phyloP scores from a whole-genome alignment of 2,888 invertebrate species.

The Phortica okadai region DNA sequence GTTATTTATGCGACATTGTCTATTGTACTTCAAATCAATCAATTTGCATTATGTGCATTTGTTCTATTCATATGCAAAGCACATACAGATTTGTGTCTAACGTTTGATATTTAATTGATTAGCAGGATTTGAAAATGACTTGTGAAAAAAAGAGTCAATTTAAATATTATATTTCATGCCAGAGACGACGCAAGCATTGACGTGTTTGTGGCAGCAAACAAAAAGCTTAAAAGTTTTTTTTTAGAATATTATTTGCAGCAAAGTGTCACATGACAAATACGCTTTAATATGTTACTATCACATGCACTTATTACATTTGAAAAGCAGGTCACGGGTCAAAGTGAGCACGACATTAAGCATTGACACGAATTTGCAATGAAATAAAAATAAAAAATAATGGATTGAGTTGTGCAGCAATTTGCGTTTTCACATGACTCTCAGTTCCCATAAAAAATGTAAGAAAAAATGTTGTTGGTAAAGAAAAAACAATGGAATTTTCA shows the following conservation, averaged over 20 bases:
- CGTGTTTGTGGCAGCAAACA: not conserved
- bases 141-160: not conserved
- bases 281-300: too few relatives aligned
- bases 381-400: not conserved
- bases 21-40: slow-evolving; percentile 14
- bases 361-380: slow-evolving; percentile 4
- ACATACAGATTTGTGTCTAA: not conserved
- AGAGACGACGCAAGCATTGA: not conserved
- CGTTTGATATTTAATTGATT: not conserved
- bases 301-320: too few relatives aligned
- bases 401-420: not conserved
- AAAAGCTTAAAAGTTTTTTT: too few relatives aligned
- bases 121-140: slow-evolving; percentile 17
- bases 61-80: slow-evolving; percentile 14
- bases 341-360: slow-evolving; percentile 1
- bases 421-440: not conserved
- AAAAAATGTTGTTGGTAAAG: not conserved
- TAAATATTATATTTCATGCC: not conserved
- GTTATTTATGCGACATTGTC: slow-evolving; percentile 5
- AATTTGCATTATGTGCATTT: not conserved
- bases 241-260: too few relatives aligned
- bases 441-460: not conserved
- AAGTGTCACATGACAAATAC: too few relatives aligned
- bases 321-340: slow-evolving; percentile 15
- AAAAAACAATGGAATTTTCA: slow-evolving; percentile 33